Conservation (phyloP, 1,140 invertebrate species). For the Parasteatoda tepidariorum region DNA sequence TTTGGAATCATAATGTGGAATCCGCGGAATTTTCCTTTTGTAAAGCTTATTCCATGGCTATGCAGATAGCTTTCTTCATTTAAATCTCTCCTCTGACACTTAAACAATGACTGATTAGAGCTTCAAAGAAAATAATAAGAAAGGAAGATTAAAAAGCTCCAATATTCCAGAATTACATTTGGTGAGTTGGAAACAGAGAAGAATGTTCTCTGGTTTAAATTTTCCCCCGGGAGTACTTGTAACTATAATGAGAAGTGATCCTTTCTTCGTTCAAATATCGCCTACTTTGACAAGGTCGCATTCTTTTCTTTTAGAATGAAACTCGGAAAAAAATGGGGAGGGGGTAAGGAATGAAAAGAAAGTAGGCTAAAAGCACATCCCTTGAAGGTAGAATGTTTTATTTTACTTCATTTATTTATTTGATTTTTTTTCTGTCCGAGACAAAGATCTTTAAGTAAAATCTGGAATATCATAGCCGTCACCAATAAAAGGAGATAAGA, state of each 20-base stretch:
- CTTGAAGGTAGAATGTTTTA: not conserved
- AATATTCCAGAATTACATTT: not conserved
- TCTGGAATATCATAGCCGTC: not conserved
- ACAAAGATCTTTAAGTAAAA: conserved; percentile 14
- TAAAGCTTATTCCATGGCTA: too few relatives aligned
- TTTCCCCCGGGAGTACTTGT: conserved; percentile 13
- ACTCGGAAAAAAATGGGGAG: not conserved
- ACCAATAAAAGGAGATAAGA: conserved; percentile 29
- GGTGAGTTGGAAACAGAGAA: not conserved
- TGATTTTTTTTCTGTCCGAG: not conserved
- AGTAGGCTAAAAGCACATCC: not conserved
- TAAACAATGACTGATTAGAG: not conserved
- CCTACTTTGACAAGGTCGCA: conserved; percentile 38
- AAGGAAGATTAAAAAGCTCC: not conserved
- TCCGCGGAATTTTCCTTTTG: too few relatives aligned
- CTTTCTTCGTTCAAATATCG: conserved; percentile 1
- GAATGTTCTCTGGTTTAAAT: not conserved
- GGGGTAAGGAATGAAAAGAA: not conserved
- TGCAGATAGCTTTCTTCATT: too few relatives aligned
- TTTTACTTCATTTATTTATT: not conserved
- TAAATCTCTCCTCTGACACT: not conserved
- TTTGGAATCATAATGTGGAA: too few relatives aligned
- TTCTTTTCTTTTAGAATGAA: not conserved
- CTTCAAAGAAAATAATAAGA: not conserved
- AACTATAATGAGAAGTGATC: conserved; percentile 41